Base-by-base conservation (phyloP, 2,113 vertebrate genomes). In the Xiphias gladius region DNA sequence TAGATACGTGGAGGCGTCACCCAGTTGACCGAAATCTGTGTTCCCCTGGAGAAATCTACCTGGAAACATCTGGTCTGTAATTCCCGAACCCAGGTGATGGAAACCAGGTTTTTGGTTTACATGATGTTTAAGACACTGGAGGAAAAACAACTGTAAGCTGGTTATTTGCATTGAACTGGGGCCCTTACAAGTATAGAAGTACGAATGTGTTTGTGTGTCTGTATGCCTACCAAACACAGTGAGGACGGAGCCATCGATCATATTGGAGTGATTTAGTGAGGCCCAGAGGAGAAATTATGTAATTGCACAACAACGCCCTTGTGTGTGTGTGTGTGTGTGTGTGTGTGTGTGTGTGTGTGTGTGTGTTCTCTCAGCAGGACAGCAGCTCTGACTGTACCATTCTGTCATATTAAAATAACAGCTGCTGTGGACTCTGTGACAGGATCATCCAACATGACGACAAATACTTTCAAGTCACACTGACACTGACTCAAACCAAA, bases 351-450 rank as follows among this genome's bases (percentile, higher is more conserved):
- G 50, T 52, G 50, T 52, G 50, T 55, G 52, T 54, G 68, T 24
- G 61, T 26, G 67, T 12, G 37, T 22, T n/a, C 13, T 17, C 58
- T 55, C 67, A 71, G 78, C 68, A 68, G 37, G 64, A 35, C 63
- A 24, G 52, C 54, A 2, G 54, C 54, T 68, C 71, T 35, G 63
- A 68, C 57, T 69, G 70, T 69, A 57, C 58, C 63, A 74, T 76
- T 32, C 28, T 28, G 73, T 81, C 76, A 32, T 35, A 64, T 81
- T 80, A 32, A 70, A 64, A 57, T n/a, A 78, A 69, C 81, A 87
- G 75, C 85, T 75, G 81, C 81, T 81, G 32, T 35, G 82, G 68
- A 64, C 77, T 74, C 52, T 63, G 63, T 57, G 64, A 81, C 8
- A n/a, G 0, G 62, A 64, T 69, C 57, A 78, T 88, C 52, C 35